These are phyloP conservation scores for Stomatorhinus walkeri DNA, from an alignment of 2,797 vertebrate species.

Conservation along the genomic window DNA sequence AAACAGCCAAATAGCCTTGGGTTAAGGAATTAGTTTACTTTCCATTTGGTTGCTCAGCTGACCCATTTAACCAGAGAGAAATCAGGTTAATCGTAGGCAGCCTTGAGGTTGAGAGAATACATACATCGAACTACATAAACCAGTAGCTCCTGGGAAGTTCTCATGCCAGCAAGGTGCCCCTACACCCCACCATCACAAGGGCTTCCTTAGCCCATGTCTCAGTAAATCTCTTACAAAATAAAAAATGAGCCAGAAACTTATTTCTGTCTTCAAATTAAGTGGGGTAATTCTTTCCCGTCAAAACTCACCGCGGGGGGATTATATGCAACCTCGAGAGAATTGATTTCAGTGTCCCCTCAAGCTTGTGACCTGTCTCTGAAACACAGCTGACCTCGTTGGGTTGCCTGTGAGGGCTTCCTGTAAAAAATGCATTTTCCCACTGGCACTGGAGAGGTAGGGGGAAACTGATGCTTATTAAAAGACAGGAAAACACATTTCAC, in stretches of 20 bases:
- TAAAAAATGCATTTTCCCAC: not conserved
- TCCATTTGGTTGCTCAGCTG: not conserved
- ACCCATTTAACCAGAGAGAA: not conserved
- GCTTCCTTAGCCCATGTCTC: not conserved
- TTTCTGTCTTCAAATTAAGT: not conserved
- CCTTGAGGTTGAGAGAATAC: not conserved
- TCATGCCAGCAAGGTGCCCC: not conserved
- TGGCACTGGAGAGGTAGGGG: not conserved
- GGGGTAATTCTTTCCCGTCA: not conserved
- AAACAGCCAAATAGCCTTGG: not conserved
- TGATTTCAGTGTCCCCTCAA: not conserved
- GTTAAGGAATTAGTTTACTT: not conserved
- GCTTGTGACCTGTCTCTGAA: not conserved
- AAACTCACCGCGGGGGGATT: not conserved
- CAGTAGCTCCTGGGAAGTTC: not conserved
- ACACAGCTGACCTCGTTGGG: not conserved
- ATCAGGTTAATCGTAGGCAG: not conserved
- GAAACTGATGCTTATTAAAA: constrained; percentile 4
- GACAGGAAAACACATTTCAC: not conserved
- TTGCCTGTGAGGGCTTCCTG: not conserved
- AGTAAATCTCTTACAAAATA: not conserved
- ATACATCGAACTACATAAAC: not conserved
- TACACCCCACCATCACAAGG: not conserved
- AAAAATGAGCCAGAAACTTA: not conserved
- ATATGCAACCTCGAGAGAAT: not conserved